Evolutionary conservation across 2,113 vertebrate species (phyloP).

Genomic region (Vicugna pacos): DNA sequence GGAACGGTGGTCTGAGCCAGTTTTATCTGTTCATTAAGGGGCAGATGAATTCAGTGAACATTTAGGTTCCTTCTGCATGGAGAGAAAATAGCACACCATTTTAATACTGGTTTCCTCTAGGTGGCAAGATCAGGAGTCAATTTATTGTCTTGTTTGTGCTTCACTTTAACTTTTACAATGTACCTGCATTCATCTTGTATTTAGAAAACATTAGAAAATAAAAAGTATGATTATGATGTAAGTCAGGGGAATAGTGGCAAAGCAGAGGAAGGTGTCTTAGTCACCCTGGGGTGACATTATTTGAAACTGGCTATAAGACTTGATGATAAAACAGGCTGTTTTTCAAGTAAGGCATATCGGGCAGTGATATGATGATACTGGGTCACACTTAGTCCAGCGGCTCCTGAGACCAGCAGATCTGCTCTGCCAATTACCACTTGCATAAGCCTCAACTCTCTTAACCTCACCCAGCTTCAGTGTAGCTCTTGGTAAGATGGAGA

Average conservation of each 20-base stretch:
- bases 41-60: neutral
- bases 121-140: slow-evolving; percentile 27
- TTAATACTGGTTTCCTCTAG: slow-evolving; percentile 42
- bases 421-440: neutral
- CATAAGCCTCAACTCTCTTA: neutral
- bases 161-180: slow-evolving; percentile 30
- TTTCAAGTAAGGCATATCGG: neutral
- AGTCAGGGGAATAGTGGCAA: slow-evolving; percentile 45
- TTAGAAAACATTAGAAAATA: slow-evolving; percentile 50
- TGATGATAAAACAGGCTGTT: neutral
- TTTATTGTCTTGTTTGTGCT: neutral
- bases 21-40: slow-evolving; percentile 11
- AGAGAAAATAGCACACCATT: slow-evolving; percentile 30
- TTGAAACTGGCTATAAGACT: neutral
- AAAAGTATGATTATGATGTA: slow-evolving; percentile 51
- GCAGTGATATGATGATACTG: neutral
- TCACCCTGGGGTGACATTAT: neutral
- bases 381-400: neutral
- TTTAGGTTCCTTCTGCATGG: slow-evolving; percentile 3
- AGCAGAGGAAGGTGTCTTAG: neutral
- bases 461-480: neutral
- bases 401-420: neutral
- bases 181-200: slow-evolving; percentile 43
- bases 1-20: neutral
- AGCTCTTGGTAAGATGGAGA: neutral